These are phyloP conservation scores for Drosophila kuntzei DNA, from an alignment of 2,888 invertebrate genomes.

Conservation along the genomic window DNA sequence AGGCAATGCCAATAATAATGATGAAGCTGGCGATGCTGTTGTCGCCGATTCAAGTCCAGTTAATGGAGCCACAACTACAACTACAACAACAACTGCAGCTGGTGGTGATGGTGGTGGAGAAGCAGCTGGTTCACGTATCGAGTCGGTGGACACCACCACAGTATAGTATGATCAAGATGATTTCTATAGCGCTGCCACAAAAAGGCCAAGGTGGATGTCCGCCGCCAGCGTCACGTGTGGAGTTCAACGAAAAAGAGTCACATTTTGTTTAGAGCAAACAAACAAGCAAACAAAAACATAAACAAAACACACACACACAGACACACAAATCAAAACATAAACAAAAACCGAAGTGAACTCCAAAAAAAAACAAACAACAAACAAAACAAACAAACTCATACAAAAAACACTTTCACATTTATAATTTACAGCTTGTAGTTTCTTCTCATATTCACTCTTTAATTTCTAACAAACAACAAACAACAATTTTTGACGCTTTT, in stretches of 20 bases:
- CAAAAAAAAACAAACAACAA: constrained; percentile 41
- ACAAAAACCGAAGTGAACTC: constrained; percentile 45
- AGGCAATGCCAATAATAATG: constrained; percentile 48
- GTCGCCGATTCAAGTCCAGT: constrained; percentile 47
- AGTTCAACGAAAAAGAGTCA: constrained; percentile 83
- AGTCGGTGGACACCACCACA: constrained; percentile 85
- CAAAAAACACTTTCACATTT: constrained; percentile 41
- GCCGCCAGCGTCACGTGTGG: constrained; percentile 81
- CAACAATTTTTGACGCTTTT: constrained; percentile 67
- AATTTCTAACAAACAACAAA: constrained; percentile 48
- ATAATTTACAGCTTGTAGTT: constrained; percentile 74
- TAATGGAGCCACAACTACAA: constrained; percentile 55
- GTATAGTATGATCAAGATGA: constrained; percentile 84
- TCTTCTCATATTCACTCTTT: constrained; percentile 68
- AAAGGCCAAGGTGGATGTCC: constrained; percentile 82
- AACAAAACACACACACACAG: constrained; percentile 20
- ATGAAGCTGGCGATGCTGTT: constrained; percentile 46
- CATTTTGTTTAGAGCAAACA: constrained; percentile 75
- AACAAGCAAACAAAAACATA: constrained; percentile 60
- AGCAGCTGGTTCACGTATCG: constrained; percentile 76
- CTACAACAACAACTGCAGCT: constrained; percentile 48
- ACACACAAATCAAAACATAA: constrained; percentile 30
- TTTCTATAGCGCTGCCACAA: constrained; percentile 77
- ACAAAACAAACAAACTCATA: constrained; percentile 43
- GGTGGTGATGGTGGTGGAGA: constrained; percentile 59